These are phyloP conservation scores for Hymenopus coronatus DNA, from an alignment of 2,888 invertebrate genomes.

Conservation along the genomic window DNA sequence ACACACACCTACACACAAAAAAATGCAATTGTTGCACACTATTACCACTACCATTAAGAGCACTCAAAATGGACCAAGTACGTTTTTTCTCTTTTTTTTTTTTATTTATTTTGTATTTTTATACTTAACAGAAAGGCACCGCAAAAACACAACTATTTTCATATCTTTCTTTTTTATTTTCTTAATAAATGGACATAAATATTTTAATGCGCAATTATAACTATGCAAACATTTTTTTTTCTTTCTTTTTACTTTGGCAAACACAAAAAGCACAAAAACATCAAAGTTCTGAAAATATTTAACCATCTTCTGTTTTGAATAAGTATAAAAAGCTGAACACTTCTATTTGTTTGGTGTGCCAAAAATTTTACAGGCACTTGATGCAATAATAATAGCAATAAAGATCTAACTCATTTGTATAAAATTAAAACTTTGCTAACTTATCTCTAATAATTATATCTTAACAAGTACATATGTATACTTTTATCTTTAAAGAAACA, in stretches of 20 bases:
- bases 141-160: constrained; percentile 12
- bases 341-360: constrained; percentile 7
- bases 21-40: constrained; percentile 16
- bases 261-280: constrained; percentile 19
- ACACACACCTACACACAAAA: neutral
- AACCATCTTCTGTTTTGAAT: constrained; percentile 1
- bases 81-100: neutral
- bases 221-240: constrained; percentile 1
- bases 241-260: constrained; percentile 3
- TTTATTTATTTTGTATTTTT: neutral
- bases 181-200: constrained; percentile 4
- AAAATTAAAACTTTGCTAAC: neutral
- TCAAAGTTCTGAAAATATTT: constrained; percentile 15
- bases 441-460: neutral
- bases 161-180: neutral
- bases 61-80: constrained; percentile 26
- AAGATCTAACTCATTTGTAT: neutral
- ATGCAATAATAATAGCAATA: neutral
- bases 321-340: constrained; percentile 21
- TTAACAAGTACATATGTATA: neutral
- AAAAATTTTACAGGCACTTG: constrained; percentile 9
- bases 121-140: constrained; percentile 23
- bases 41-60: constrained; percentile 23
- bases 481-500: neutral
- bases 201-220: constrained; percentile 6